These are phyloP conservation scores for Jordanella pulchra DNA, from an alignment of 2,797 vertebrate genomes.

Conservation along the genomic window DNA sequence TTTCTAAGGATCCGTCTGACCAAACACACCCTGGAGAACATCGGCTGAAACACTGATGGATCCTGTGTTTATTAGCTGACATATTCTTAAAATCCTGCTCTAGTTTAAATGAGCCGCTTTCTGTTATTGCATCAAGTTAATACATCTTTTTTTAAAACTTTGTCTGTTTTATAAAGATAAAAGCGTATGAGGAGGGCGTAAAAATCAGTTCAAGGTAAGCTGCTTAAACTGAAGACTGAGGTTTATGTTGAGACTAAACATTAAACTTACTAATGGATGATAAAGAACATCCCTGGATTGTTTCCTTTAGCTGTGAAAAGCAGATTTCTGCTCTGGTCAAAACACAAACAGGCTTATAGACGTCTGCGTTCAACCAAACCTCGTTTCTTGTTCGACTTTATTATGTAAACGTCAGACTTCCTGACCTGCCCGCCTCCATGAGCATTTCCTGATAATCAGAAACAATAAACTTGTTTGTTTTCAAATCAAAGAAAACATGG, in stretches of 20 bases:
- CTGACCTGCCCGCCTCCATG: neutral
- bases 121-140: neutral
- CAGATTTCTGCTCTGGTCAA: neutral
- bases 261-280: neutral
- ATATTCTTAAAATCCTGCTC: neutral
- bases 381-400: neutral
- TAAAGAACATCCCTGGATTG: neutral
- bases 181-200: neutral
- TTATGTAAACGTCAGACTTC: neutral
- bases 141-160: neutral
- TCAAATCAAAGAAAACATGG: conserved; percentile 4
- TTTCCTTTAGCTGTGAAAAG: neutral
- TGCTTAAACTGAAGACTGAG: neutral
- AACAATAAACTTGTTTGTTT: neutral
- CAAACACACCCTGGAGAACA: no score
- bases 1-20: no score
- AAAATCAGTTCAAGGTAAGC: neutral
- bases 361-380: neutral
- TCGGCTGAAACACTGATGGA: no score
- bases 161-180: neutral
- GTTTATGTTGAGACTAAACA: neutral
- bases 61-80: no score
- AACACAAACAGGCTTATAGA: neutral
- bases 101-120: neutral
- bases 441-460: neutral